Conservation (phyloP, 2,797 vertebrate genomes). For the Paratrypauchen microcephalus region DNA sequence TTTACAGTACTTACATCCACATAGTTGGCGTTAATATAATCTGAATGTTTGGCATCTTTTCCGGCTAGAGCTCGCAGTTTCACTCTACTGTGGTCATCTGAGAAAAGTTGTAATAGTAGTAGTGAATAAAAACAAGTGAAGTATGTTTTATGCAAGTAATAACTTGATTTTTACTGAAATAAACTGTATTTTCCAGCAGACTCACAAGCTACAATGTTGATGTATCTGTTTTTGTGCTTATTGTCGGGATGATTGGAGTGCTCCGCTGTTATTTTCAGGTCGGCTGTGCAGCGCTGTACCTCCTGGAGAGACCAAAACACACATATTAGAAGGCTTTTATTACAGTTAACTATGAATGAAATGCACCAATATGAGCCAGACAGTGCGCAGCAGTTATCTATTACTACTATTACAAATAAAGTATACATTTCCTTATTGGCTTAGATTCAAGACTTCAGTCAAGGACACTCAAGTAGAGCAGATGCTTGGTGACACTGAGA, state of each 20-base stretch:
- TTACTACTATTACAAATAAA: conserved; percentile 17
- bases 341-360: conserved; percentile 16
- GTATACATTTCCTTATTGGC: conserved; percentile 14
- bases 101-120: conserved; percentile 27
- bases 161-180: conserved; percentile 29
- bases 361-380: neutral
- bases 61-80: conserved; percentile 93
- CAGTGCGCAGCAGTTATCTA: conserved; percentile 23
- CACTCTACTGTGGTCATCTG: conserved; percentile 98
- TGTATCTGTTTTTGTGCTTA: conserved; percentile 99
- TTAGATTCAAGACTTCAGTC: conserved; percentile 27
- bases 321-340: conserved; percentile 31
- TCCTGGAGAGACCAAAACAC: conserved; percentile 77
- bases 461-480: conserved; percentile 41
- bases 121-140: conserved; percentile 39
- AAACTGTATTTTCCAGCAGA: conserved; percentile 59
- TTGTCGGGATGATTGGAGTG: conserved; percentile 98
- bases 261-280: conserved; percentile 97
- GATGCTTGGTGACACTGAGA: conserved; percentile 43
- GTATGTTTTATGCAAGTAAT: conserved; percentile 36
- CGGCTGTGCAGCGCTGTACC: conserved; percentile 91
- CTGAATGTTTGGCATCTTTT: conserved; percentile 97
- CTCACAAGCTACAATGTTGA: conserved; percentile 99
- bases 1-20: conserved; percentile 88
- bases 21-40: conserved; percentile 99